Base-by-base conservation (phyloP, 1,140 invertebrate species). In the Drosophila dunni region DNA sequence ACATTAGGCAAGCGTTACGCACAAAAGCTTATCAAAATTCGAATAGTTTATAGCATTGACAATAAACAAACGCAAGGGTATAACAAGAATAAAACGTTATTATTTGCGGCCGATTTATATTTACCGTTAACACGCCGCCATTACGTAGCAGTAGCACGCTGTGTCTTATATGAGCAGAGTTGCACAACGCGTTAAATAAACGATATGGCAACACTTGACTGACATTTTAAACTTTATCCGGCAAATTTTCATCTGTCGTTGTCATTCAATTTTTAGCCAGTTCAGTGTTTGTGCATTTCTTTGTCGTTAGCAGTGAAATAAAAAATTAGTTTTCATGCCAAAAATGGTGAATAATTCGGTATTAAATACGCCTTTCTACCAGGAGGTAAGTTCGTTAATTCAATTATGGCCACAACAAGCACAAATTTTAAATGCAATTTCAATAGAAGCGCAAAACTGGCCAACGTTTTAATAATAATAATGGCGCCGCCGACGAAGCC, bases 261-360 rank as follows among this genome's bases (percentile, higher is more conserved):
- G 56, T 29, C 64, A 51, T 62, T 71, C 17, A 64, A 69, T 70
- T 74, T 56, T 17, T 63, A 70, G 29, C 42, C 13, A 42, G n/a
- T 17, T 75, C 54, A 38, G 45, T 48, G 71, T 78, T 15, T 67
- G 48, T 78, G 81, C 78, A 51, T 40, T 66, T 69, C 20, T 48
- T 50, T 54, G 24, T 53, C 34, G 46, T 67, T 60, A 38, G 53
- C 53, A 72, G 69, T 3, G 24, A 6, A 29, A 29, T 29, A 45
- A 51, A 34, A 66, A 58, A 61, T 62, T 36, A 29, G 33, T 60
- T 51, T 64, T 67, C 44, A 40, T 71, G 45, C 53, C 45, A 33
- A 72, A 75, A 71, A 85, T 85, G 81, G 74, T 85, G 17, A 40
- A 62, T 34, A 71, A 71, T 20, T 81, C 64, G 17, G 45, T 65